Evolutionary conservation across 2,113 vertebrate species (phyloP).

Genomic region (Sitta europaea): DNA sequence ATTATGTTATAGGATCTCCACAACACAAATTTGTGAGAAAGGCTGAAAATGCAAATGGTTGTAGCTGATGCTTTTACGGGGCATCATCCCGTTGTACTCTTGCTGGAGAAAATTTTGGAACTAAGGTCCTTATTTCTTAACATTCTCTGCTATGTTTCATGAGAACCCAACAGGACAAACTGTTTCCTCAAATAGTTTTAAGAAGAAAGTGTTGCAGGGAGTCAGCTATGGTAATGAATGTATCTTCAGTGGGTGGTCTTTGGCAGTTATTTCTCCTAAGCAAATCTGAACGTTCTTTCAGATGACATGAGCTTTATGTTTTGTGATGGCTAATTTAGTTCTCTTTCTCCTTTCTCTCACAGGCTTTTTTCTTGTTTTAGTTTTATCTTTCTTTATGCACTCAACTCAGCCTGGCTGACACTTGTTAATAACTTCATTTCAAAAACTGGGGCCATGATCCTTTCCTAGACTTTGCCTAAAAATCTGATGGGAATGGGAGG

Average conservation of each 20-base stretch:
- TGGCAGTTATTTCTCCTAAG: background rate
- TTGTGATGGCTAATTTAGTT: background rate
- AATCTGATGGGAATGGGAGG: background rate
- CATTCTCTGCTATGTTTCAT: background rate
- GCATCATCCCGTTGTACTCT: background rate
- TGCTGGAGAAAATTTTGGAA: background rate
- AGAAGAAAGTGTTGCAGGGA: background rate
- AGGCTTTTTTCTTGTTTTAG: background rate
- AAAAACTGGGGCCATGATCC: background rate
- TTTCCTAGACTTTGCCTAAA: background rate
- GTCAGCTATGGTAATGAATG: background rate
- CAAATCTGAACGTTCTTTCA: background rate
- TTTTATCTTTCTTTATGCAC: background rate
- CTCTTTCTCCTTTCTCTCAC: background rate
- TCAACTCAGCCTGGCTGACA: background rate
- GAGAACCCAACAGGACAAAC: background rate
- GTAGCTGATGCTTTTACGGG: background rate
- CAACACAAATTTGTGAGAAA: background rate
- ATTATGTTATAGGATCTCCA: background rate
- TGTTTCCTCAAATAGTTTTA: background rate
- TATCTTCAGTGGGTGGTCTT: background rate
- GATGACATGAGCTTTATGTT: background rate
- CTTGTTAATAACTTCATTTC: background rate
- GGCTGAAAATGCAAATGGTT: conserved; percentile 12
- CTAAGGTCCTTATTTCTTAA: conserved; percentile 7